These are phyloP conservation scores for Manduca sexta DNA, from an alignment of 1,140 invertebrate genomes.

Conservation along the genomic window DNA sequence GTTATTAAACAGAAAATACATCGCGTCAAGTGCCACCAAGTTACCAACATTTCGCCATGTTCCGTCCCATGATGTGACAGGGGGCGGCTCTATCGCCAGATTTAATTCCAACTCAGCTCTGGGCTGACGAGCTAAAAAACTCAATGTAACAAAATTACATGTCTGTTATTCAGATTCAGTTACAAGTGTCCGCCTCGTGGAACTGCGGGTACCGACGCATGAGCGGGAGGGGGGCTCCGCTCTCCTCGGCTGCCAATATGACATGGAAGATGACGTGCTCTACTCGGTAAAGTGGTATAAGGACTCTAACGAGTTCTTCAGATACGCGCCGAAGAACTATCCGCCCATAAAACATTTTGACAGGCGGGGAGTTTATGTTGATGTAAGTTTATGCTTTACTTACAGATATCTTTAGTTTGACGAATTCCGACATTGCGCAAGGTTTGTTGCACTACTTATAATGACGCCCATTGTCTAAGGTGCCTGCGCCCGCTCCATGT, in stretches of 20 bases:
- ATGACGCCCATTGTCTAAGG: no score
- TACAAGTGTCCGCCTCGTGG: constrained; percentile 33
- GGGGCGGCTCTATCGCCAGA: no score
- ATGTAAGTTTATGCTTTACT: constrained; percentile 68
- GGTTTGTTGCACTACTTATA: no score
- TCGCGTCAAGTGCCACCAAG: no score
- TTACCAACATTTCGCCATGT: background rate
- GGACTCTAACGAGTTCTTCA: constrained; percentile 82
- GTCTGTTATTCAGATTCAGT: constrained; percentile 24
- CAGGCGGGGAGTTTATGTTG: constrained; percentile 75
- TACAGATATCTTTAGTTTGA: no score
- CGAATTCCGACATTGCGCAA: no score
- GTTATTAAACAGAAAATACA: no score
- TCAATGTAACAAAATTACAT: background rate
- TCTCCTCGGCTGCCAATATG: constrained; percentile 74
- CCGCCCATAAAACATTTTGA: constrained; percentile 74
- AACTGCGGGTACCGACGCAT: constrained; percentile 72
- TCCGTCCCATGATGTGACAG: no score
- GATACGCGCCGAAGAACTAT: constrained; percentile 66
- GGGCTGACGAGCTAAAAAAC: background rate
- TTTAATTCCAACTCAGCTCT: background rate
- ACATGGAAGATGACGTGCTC: constrained; percentile 77
- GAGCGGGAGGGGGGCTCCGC: constrained; percentile 74
- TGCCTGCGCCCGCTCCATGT: no score
- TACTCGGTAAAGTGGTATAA: constrained; percentile 90